phyloP scores from a whole-genome alignment of 2,888 invertebrate genomes.

The Orthonevra nobilis region DNA sequence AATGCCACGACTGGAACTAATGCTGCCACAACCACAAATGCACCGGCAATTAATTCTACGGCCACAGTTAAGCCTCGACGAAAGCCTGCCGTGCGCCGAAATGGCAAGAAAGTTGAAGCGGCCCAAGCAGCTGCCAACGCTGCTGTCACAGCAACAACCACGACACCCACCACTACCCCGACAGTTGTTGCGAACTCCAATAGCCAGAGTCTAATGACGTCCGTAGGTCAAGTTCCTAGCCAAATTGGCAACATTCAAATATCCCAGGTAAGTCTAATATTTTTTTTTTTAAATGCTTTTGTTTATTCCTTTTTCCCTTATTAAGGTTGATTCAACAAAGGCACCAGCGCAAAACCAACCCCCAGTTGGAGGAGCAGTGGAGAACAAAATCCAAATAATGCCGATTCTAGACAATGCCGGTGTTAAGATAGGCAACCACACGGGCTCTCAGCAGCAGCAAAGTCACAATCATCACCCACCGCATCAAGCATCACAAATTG shows the following conservation, averaged over 20 bases:
- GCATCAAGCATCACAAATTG: conserved; percentile 62
- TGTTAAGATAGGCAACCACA: conserved; percentile 72
- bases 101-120: conserved; percentile 77
- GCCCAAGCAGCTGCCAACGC: conserved; percentile 37
- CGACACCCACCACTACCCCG: conserved; percentile 33
- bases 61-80: conserved; percentile 78
- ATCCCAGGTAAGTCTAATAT: conserved; percentile 78
- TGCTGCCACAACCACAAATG: conserved; percentile 35
- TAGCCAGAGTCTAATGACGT: conserved; percentile 67
- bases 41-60: conserved; percentile 72
- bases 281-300: too few species aligned
- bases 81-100: conserved; percentile 78
- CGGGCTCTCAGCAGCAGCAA: conserved; percentile 44
- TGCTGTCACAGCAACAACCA: conserved; percentile 6
- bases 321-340: conserved; percentile 76
- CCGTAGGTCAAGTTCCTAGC: conserved; percentile 78
- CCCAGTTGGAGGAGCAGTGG: conserved; percentile 77
- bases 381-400: conserved; percentile 81
- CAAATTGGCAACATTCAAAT: conserved; percentile 81
- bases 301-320: not conserved
- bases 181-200: conserved; percentile 50
- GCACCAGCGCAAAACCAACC: conserved; percentile 74
- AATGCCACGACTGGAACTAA: conserved; percentile 50
- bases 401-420: conserved; percentile 76
- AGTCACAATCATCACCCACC: conserved; percentile 61